phyloP scores from a whole-genome alignment of 2,113 vertebrate species.

The Mesitornis unicolor region DNA sequence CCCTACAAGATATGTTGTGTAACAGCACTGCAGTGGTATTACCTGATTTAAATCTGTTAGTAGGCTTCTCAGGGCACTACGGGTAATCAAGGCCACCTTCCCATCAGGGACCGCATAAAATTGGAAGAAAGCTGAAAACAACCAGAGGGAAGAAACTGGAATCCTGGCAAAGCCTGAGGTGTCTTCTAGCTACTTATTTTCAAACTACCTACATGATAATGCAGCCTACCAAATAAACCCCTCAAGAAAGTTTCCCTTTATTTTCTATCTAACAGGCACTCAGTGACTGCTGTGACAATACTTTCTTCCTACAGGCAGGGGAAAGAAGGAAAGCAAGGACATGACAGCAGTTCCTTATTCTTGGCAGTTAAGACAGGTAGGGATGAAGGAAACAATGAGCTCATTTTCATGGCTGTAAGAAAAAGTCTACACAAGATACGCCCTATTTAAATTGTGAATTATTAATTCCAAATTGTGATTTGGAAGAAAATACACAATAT shows the following conservation, averaged over 20 bases:
- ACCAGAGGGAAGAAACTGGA: background rate
- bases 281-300: background rate
- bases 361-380: background rate
- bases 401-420: background rate
- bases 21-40: background rate
- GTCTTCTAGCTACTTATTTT: background rate
- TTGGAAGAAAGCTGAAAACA: slow-evolving; percentile 74
- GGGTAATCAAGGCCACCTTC: slow-evolving; percentile 60
- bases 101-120: slow-evolving; percentile 59
- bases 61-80: slow-evolving; percentile 71
- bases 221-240: background rate
- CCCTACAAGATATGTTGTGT: background rate
- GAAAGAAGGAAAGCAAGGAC: background rate
- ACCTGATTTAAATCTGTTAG: slow-evolving; percentile 84
- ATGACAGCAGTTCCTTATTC: background rate
- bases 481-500: background rate
- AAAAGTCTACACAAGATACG: background rate
- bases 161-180: background rate
- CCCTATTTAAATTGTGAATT: background rate
- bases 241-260: background rate
- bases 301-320: background rate
- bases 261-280: background rate
- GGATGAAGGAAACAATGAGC: background rate
- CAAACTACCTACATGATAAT: background rate
- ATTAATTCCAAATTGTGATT: background rate